Percentiles rank a stretch among this genome's conserved stretches.
Evolutionary conservation across 2,888 invertebrate genomes (phyloP).

Genomic region (Pseudococcus viburni): DNA sequence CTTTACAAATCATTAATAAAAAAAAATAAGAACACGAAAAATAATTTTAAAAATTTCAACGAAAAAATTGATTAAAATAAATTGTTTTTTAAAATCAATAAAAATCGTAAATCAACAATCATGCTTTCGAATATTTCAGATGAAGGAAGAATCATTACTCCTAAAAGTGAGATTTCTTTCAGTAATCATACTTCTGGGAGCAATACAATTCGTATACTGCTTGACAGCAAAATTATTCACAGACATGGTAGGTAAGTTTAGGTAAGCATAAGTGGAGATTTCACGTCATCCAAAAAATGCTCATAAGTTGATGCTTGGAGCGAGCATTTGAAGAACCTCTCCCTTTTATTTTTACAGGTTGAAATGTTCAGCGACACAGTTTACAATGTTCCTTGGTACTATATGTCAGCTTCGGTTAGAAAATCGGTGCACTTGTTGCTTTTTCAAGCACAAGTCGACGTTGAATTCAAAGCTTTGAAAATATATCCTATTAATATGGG

Average conservation of each 20-base stretch:
- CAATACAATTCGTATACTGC: not conserved
- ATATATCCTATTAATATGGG: not conserved
- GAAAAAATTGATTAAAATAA: no score
- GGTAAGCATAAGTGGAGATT: no score
- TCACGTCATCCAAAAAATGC: no score
- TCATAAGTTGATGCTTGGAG: no score
- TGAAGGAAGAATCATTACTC: not conserved
- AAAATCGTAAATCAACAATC: no score
- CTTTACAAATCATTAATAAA: no score
- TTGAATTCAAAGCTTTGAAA: not conserved
- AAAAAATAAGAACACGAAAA: no score
- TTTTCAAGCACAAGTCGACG: not conserved
- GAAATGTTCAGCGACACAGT: not conserved
- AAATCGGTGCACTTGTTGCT: not conserved
- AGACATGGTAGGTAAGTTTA: not conserved
- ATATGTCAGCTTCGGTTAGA: not conserved
- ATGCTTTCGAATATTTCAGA: not conserved
- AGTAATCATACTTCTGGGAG: not conserved
- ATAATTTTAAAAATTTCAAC: no score
- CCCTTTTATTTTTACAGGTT: not conserved
- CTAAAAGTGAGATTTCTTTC: not conserved
- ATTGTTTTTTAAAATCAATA: no score
- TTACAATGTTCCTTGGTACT: slow-evolving; percentile 1
- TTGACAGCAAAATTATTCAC: not conserved
- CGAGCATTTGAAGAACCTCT: not conserved